phyloP scores from a whole-genome alignment of 2,113 vertebrate species.

The Gila orcuttii region DNA sequence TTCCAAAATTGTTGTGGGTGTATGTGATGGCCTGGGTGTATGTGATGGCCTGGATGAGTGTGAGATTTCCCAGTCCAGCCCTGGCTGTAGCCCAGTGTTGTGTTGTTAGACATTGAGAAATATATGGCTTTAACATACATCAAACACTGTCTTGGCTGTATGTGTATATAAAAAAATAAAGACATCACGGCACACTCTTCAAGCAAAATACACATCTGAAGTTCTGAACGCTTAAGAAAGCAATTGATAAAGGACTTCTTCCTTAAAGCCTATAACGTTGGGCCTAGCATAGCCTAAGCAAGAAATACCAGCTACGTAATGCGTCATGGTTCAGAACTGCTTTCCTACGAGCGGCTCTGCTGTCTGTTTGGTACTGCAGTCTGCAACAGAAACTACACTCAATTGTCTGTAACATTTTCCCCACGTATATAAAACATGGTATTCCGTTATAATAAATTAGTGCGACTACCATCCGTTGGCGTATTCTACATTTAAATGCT shows the following conservation, averaged over 20 bases:
- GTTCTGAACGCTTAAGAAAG: background rate
- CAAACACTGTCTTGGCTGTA: background rate
- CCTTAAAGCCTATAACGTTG: background rate
- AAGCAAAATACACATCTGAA: background rate
- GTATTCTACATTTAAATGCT: background rate
- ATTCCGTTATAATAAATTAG: background rate
- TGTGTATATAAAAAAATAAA: background rate
- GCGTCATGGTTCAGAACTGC: constrained; percentile 20
- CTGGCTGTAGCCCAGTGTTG: background rate
- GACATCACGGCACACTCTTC: background rate
- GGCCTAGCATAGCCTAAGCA: constrained; percentile 10
- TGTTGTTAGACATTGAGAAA: background rate
- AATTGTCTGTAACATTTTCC: background rate
- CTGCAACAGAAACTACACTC: background rate
- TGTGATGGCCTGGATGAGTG: too few species aligned
- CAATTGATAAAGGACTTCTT: background rate
- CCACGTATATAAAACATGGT: background rate
- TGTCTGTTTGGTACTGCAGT: background rate
- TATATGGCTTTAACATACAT: background rate
- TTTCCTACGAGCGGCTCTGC: background rate
- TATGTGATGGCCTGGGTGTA: too few species aligned
- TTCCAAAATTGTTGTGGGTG: too few species aligned
- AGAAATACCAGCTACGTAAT: constrained; percentile 28
- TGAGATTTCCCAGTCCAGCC: too few species aligned
- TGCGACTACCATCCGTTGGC: background rate